Evolutionary conservation across 2,797 vertebrate genomes (phyloP), one percentile per base, ranked within the genome.

Genomic region (Phataginus tricuspis): DNA sequence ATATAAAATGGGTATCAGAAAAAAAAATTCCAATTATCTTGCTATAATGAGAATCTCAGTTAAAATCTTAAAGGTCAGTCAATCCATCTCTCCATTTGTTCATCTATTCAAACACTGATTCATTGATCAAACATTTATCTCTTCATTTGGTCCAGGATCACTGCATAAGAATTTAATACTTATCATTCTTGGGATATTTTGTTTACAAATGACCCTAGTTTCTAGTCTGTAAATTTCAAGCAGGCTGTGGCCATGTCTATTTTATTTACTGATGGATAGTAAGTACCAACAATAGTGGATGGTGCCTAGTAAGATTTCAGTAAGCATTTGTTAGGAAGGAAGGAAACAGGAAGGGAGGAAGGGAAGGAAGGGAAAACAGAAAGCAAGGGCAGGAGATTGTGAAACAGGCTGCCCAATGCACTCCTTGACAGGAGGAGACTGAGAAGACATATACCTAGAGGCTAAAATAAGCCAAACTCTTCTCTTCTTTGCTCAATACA

Each of bases 81-180:
- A 84, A 57, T 97, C 59, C 63, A 91, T 96, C 79, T 93, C 57
- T 92, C 83, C 4, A 59, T 86, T 93, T 92, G 74, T 86, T 91
- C 75, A 78, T 61, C 86, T 63, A 92, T 87, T 96, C 9, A 84
- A 95, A 94, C 61, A 93, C 71, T 93, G 93, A 91, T 86, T 95
- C 79, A 86, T 96, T 96, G 95, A 92, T 89, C 61, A 94, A 96
- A 86, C 59, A 94, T 91, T 88, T 79, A 93, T 88, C 61, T 97
- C 91, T 95, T 92, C 78, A 97, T 94, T 88, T 91, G 74, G 53
- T 39, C 51, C 75, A 80, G 78, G 83, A 94, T 97, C 72, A 75
- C 49, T 82, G 59, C 71, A 87, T 27, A 91, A 71, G 55, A 42
- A 53, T 84, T 94, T 92, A 96, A 85, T 97, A 72, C 34, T 86